These are phyloP conservation scores for Ectropis crepuscularia DNA, from an alignment of 2,888 invertebrate genomes.

Conservation along the genomic window DNA sequence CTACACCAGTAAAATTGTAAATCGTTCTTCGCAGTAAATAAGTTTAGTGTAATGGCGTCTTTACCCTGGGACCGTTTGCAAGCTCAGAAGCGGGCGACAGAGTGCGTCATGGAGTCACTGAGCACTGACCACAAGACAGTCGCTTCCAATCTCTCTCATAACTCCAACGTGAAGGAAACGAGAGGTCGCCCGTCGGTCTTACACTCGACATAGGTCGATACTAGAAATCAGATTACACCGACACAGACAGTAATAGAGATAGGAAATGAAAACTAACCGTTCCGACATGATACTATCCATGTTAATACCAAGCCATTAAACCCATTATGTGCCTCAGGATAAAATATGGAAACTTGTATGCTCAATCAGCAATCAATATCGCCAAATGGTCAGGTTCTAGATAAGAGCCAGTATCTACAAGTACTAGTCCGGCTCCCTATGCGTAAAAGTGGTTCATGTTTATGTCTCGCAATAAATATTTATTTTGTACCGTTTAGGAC, in stretches of 20 bases:
- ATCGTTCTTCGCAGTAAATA: too few species aligned
- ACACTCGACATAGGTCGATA: too few species aligned
- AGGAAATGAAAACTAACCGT: too few species aligned
- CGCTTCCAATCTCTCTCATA: neutral
- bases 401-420: too few species aligned
- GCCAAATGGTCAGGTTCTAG: slow-evolving; percentile 1
- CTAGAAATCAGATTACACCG: too few species aligned
- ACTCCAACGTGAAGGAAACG: neutral
- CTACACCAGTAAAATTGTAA: too few species aligned
- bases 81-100: slow-evolving; percentile 60
- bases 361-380: slow-evolving; percentile 6
- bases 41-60: neutral
- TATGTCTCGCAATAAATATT: slow-evolving; percentile 24
- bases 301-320: slow-evolving; percentile 28
- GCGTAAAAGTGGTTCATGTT: slow-evolving; percentile 18
- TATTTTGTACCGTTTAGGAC: slow-evolving; percentile 38
- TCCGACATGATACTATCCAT: too few species aligned
- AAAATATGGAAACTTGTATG: neutral
- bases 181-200: slow-evolving; percentile 9
- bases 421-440: neutral
- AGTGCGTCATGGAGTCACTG: slow-evolving; percentile 65
- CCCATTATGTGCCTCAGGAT: neutral
- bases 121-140: slow-evolving; percentile 52
- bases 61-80: slow-evolving; percentile 37
- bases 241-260: too few species aligned